Percentiles rank a stretch among this genome's conserved stretches.
phyloP scores from a whole-genome alignment of 2,888 invertebrate species.

The Julus scanicus region DNA sequence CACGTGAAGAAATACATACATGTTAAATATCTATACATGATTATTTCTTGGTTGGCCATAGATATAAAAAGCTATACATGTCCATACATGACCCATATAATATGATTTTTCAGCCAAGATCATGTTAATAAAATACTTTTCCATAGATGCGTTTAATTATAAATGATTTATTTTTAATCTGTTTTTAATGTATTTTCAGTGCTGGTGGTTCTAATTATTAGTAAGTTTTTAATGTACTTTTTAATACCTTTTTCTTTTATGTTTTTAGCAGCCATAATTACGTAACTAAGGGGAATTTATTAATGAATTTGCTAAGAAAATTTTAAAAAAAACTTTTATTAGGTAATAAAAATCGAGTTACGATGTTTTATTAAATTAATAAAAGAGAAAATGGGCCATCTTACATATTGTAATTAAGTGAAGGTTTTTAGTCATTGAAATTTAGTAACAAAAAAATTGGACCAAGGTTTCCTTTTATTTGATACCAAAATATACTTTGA shows the following conservation, averaged over 20 bases:
- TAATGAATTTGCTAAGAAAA: constrained; percentile 29
- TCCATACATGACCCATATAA: too few species aligned
- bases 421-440: not conserved
- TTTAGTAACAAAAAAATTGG: not conserved
- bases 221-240: constrained; percentile 16
- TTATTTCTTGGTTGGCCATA: too few species aligned
- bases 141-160: not conserved
- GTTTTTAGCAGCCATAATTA: not conserved
- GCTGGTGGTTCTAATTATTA: constrained; percentile 11
- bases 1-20: too few species aligned
- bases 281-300: constrained; percentile 10
- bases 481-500: not conserved
- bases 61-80: too few species aligned
- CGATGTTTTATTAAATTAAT: constrained; percentile 34
- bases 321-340: not conserved
- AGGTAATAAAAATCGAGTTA: constrained; percentile 25
- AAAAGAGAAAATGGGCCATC: constrained; percentile 38
- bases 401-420: constrained; percentile 32
- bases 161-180: too few species aligned
- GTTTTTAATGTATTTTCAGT: not conserved
- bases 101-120: too few species aligned
- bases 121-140: not conserved
- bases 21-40: too few species aligned
- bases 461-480: not conserved
- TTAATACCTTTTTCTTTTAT: not conserved